Evolutionary conservation across 1,140 invertebrate genomes (phyloP).

Genomic region (Sminthurinus signatus): DNA sequence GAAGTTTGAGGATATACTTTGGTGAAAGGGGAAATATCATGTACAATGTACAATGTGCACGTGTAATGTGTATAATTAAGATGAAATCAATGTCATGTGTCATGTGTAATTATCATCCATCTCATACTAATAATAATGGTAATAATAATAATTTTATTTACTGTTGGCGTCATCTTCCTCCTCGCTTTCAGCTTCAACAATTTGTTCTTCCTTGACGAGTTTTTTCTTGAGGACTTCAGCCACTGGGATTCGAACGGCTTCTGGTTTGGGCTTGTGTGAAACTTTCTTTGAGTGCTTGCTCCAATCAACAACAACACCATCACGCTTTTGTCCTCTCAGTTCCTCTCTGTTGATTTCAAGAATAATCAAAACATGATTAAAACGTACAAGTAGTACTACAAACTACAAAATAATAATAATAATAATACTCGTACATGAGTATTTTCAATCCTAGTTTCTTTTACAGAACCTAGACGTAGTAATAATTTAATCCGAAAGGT

Average conservation of each 20-base stretch:
- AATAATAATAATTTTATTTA: constrained; percentile 8
- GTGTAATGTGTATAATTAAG: too few relatives aligned
- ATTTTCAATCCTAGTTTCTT: background rate
- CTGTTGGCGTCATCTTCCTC: constrained; percentile 18
- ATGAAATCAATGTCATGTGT: too few relatives aligned
- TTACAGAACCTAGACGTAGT: background rate
- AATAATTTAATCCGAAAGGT: background rate
- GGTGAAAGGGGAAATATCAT: too few relatives aligned
- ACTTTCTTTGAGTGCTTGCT: constrained; percentile 39
- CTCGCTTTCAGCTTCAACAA: background rate
- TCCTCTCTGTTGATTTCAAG: constrained; percentile 59
- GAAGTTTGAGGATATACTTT: too few relatives aligned
- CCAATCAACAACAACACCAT: constrained; percentile 59
- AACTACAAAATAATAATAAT: too few relatives aligned
- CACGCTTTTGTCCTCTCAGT: constrained; percentile 69
- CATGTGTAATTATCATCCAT: background rate
- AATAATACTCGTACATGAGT: constrained; percentile 7
- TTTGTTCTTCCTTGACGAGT: constrained; percentile 6
- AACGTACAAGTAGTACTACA: too few relatives aligned
- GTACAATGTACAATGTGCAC: too few relatives aligned
- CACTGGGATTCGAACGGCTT: constrained; percentile 71
- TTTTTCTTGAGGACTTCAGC: constrained; percentile 54
- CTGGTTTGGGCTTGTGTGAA: constrained; percentile 57
- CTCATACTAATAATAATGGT: background rate
- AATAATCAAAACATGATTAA: too few relatives aligned